A percentile compares a stretch with the other conserved stretches of the same genome.
These are phyloP conservation scores for Dromiciops gliroides DNA, from an alignment of 2,113 vertebrate species.

Conservation along the genomic window DNA sequence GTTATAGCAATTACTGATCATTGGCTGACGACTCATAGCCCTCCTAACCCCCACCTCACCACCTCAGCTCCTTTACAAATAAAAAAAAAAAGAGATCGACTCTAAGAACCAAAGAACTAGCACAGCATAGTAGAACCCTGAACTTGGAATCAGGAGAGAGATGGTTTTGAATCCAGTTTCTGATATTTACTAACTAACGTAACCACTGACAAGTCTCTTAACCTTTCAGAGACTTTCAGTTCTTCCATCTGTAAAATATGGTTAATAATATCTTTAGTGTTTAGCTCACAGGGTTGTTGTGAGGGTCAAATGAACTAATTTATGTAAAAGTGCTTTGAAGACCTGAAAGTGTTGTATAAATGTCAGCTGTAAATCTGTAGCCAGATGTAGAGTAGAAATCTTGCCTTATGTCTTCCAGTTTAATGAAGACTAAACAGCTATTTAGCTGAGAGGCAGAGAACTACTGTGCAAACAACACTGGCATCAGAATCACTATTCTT, in stretches of 20 bases:
- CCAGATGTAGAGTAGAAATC: not conserved
- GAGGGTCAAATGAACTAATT: not conserved
- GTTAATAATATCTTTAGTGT: not conserved
- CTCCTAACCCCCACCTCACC: not conserved
- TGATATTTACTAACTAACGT: too few species aligned
- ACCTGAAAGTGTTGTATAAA: not conserved
- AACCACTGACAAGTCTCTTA: not conserved
- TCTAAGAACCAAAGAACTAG: not conserved
- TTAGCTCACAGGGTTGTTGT: constrained; percentile 8
- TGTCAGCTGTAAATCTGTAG: not conserved
- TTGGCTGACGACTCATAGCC: not conserved
- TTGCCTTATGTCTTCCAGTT: not conserved
- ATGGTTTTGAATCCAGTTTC: not conserved
- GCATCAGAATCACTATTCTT: not conserved
- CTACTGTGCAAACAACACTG: not conserved
- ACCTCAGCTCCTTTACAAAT: not conserved
- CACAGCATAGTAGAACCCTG: not conserved
- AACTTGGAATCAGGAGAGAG: not conserved
- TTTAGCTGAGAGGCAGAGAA: not conserved
- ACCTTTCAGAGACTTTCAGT: not conserved
- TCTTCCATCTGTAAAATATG: constrained; percentile 2
- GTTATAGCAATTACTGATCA: not conserved
- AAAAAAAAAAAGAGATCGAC: not conserved
- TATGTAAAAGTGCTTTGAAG: not conserved
- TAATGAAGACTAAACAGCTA: not conserved